These are phyloP conservation scores for Euphydryas editha DNA, from an alignment of 2,888 invertebrate species.

Conservation along the genomic window DNA sequence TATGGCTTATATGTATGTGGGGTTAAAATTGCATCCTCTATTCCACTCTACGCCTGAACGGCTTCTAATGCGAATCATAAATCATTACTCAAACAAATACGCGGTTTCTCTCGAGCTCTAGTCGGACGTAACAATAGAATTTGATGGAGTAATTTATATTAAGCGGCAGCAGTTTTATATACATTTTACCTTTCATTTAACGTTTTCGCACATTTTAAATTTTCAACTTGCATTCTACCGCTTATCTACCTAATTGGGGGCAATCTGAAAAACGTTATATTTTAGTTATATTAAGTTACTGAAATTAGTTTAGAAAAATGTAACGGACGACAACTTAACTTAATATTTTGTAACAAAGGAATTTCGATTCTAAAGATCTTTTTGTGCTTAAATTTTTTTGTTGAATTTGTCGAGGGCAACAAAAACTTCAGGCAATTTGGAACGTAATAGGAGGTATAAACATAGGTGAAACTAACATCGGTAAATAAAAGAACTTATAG, in stretches of 20 bases:
- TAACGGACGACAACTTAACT: too few species aligned
- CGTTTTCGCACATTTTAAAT: slow-evolving; percentile 9
- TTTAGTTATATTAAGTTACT: slow-evolving; percentile 11
- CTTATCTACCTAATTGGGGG: slow-evolving; percentile 11
- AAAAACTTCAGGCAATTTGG: too few species aligned
- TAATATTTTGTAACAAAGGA: too few species aligned
- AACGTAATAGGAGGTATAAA: too few species aligned
- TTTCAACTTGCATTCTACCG: slow-evolving; percentile 10
- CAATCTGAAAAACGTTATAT: neutral
- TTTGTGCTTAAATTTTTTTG: too few species aligned
- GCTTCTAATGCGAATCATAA: slow-evolving; percentile 32
- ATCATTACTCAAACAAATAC: slow-evolving; percentile 26
- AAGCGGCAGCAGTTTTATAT: slow-evolving; percentile 6
- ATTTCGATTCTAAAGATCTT: too few species aligned
- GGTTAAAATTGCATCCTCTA: slow-evolving; percentile 28
- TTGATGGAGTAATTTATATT: slow-evolving; percentile 22
- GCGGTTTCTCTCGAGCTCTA: slow-evolving; percentile 15
- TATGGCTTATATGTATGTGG: slow-evolving; percentile 11
- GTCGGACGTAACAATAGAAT: slow-evolving; percentile 4
- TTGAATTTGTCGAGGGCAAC: too few species aligned
- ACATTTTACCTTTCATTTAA: slow-evolving; percentile 6
- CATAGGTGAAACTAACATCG: too few species aligned
- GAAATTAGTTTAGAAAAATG: neutral
- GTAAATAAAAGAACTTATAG: too few species aligned
- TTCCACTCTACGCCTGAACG: slow-evolving; percentile 24